Conservation (phyloP, 2,113 vertebrate genomes). For the Vimba vimba region DNA sequence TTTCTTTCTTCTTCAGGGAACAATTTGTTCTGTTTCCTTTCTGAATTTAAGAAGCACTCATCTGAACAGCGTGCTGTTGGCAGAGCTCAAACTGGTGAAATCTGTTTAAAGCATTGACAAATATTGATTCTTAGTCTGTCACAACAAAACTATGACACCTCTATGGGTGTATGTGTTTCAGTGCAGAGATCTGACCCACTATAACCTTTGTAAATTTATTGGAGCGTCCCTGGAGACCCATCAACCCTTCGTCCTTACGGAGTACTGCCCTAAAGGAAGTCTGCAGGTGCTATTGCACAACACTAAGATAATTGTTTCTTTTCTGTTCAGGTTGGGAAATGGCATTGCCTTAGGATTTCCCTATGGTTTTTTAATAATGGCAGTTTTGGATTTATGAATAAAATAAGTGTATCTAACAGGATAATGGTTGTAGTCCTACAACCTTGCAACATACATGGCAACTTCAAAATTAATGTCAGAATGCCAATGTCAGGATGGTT, state of each 20-base stretch:
- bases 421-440: not conserved
- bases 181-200: slow-evolving; percentile 56
- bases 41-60: slow-evolving; percentile 46
- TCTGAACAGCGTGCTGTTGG: slow-evolving; percentile 50
- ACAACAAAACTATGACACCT: not conserved
- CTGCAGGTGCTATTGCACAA: slow-evolving; percentile 49
- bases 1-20: slow-evolving; percentile 11
- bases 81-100: slow-evolving; percentile 57
- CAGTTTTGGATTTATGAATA: not conserved
- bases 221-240: slow-evolving; percentile 53
- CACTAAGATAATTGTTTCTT: not conserved
- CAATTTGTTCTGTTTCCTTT: slow-evolving; percentile 39
- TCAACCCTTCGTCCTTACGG: slow-evolving; percentile 52
- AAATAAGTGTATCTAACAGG: not conserved
- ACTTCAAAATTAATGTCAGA: too few species aligned
- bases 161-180: slow-evolving; percentile 17
- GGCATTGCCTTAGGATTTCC: not conserved
- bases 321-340: not conserved
- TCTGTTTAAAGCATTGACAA: not conserved
- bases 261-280: slow-evolving; percentile 62
- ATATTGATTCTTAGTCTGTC: not conserved
- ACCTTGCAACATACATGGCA: not conserved
- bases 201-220: slow-evolving; percentile 59
- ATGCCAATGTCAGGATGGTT: too few species aligned
- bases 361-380: not conserved